Percentiles rank a stretch among this genome's conserved stretches.
Conservation (phyloP, 2,113 vertebrate genomes). For the Eulacestoma nigropectus region DNA sequence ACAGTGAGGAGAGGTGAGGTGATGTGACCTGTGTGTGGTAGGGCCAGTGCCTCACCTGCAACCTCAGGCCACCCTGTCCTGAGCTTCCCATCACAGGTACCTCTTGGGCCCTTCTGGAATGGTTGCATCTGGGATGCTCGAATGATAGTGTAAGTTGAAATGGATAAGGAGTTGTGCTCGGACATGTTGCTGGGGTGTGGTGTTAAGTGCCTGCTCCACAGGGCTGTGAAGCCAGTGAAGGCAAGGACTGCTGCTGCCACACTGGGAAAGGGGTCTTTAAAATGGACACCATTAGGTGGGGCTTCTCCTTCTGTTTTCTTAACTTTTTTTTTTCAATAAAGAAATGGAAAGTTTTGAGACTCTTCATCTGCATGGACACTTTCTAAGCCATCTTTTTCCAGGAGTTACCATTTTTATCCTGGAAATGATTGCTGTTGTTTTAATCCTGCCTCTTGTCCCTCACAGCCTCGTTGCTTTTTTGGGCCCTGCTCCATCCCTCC, state of each 20-base stretch:
- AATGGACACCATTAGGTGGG: background rate
- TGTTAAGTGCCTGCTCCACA: background rate
- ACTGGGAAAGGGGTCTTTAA: background rate
- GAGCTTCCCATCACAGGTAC: background rate
- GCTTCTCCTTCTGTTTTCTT: background rate
- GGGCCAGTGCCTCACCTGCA: background rate
- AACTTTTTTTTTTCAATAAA: background rate
- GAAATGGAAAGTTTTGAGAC: background rate
- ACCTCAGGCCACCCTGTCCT: background rate
- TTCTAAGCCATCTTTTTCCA: background rate
- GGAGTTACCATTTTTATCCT: background rate
- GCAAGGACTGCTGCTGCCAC: background rate
- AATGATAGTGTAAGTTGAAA: background rate
- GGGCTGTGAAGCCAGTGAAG: background rate
- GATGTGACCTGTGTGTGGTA: no score
- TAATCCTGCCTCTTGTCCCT: background rate
- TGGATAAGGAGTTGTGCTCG: fast-evolving
- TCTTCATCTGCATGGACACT: background rate
- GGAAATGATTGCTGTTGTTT: background rate
- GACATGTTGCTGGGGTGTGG: fast-evolving
- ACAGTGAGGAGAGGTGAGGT: background rate
- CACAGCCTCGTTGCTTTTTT: background rate
- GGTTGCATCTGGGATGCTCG: background rate
- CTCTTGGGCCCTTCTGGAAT: background rate
- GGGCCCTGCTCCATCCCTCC: background rate